Base-by-base conservation (phyloP, 2,113 vertebrate genomes). In the Sorex araneus region DNA sequence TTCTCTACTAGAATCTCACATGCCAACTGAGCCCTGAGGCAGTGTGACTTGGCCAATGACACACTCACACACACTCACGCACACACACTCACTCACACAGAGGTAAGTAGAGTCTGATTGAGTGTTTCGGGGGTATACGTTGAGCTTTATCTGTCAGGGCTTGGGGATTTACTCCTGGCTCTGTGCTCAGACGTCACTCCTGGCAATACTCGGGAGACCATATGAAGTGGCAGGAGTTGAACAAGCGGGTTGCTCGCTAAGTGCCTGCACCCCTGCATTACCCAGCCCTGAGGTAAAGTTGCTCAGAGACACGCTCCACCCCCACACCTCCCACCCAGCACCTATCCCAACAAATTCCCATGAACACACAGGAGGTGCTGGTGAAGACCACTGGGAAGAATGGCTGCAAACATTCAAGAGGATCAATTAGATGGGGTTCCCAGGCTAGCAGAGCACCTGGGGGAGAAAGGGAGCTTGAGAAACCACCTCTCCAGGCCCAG, bases 401-500 rank as follows among this genome's bases (percentile, higher is more conserved):
- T 32, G 18, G 47, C 34, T 76, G 18, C 78, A 75, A 73, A 74
- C 40, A 40, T 40, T 40, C 36, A n/a, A 8, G 54, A 84, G 47
- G 23, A 18, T 32, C 70, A 45, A 63, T 74, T 47, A 13, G 67
- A 70, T 74, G 28, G 25, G 73, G 64, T 70, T 76, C 73, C 30
- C 1, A 1, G 67, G 28, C 80, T 63, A 86, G 89, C 83, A 90
- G 32, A 74, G 3, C 32, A 27, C 57, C 57, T 19, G 57, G 57
- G 50, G 86, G 36, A 69, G 90, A 83, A 47, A 83, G 74, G 66
- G 47, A 93, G 40, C 32, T 47, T 83, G 60, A 79, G 74, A 93
- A 97, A 92, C 3, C 9, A 63, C 70, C 90, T 95, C 92, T 94
- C 95, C 43, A 70, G 89, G 95, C 94, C 90, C 89, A 88, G 91